These are phyloP conservation scores for Gorsachius goisagi DNA, from an alignment of 2,113 vertebrate species.

Conservation along the genomic window DNA sequence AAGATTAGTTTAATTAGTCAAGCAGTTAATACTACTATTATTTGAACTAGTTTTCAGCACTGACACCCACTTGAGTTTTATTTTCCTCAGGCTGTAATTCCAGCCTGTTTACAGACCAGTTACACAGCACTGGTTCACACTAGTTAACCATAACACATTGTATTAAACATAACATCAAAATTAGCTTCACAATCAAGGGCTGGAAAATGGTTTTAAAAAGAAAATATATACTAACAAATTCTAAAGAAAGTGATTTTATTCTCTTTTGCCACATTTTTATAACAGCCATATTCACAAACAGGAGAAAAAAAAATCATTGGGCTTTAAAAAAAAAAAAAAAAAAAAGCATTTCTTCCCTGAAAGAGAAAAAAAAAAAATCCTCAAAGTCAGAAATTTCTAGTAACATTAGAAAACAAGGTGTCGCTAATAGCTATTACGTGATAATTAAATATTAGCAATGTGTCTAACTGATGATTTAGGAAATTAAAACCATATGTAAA, in stretches of 20 bases:
- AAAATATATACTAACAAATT: neutral
- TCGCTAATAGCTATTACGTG: neutral
- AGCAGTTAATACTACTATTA: conserved; percentile 18
- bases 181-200: neutral
- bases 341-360: neutral
- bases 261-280: neutral
- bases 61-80: neutral
- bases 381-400: neutral
- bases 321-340: neutral
- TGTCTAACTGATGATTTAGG: neutral
- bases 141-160: neutral
- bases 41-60: conserved; percentile 36
- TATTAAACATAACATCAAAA: neutral
- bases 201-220: neutral
- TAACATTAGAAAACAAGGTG: neutral
- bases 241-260: neutral
- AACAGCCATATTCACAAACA: neutral
- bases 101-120: neutral
- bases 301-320: neutral
- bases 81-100: neutral
- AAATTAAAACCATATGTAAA: neutral
- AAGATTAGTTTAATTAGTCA: conserved; percentile 40
- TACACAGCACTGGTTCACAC: neutral
- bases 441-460: neutral
- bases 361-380: neutral